phyloP scores from a whole-genome alignment of 2,888 invertebrate genomes.

The Scaptomyza tumidula region DNA sequence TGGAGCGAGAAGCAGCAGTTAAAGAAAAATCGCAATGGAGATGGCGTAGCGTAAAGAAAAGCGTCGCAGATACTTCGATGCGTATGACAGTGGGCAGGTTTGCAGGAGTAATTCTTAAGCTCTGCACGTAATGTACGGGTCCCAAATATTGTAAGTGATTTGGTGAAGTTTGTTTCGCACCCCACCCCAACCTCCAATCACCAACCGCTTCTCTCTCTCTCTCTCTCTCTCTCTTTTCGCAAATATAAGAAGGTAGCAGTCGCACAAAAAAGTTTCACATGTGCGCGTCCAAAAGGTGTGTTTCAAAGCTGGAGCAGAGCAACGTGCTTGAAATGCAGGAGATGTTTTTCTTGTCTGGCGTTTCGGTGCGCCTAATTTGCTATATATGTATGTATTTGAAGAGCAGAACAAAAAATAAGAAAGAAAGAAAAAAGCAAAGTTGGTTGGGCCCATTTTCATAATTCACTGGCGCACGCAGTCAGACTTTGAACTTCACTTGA shows the following conservation, averaged over 20 bases:
- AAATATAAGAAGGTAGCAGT: constrained; percentile 24
- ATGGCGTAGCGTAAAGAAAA: background rate
- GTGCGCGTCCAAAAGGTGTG: constrained; percentile 49
- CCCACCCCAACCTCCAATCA: background rate
- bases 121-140: constrained; percentile 73
- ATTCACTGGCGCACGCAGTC: constrained; percentile 72
- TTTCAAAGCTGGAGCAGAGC: constrained; percentile 18
- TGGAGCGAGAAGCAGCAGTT: background rate
- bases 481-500: constrained; percentile 75
- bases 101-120: constrained; percentile 67
- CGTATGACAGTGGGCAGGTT: constrained; percentile 70
- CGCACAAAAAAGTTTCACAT: constrained; percentile 49
- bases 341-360: constrained; percentile 29
- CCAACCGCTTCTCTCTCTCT: background rate
- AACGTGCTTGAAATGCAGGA: constrained; percentile 74
- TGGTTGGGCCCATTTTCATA: constrained; percentile 68
- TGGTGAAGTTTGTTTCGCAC: constrained; percentile 64
- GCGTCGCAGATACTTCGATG: constrained; percentile 71
- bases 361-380: constrained; percentile 74
- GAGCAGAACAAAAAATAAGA: background rate
- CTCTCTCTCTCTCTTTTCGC: background rate
- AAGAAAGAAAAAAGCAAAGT: background rate
- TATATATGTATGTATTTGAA: constrained; percentile 30
- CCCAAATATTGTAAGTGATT: constrained; percentile 80
- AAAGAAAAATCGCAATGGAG: background rate